Conservation (phyloP, 2,113 vertebrate species). For the Centrocercus urophasianus region DNA sequence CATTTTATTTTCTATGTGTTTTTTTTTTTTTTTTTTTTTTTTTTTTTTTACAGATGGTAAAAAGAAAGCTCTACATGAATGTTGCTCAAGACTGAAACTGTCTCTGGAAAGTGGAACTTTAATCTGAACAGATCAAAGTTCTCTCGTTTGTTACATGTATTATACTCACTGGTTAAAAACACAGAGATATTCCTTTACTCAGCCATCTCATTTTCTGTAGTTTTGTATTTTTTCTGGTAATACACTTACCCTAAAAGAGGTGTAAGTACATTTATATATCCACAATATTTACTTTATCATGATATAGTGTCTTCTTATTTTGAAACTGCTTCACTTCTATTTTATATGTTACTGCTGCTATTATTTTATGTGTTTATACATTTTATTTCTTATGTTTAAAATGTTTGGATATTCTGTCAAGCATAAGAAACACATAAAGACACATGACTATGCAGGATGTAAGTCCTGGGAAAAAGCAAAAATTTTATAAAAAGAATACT, state of each 20-base stretch:
- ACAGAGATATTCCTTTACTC: background rate
- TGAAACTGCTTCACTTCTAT: background rate
- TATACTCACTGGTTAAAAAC: conserved; percentile 39
- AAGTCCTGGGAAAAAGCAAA: background rate
- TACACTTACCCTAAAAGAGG: background rate
- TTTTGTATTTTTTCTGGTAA: background rate
- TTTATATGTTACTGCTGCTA: background rate
- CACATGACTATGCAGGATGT: background rate
- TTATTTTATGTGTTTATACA: background rate
- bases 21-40: conserved; percentile 41
- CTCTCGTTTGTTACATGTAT: background rate
- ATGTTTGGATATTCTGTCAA: background rate
- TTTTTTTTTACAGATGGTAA: background rate
- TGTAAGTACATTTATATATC: background rate
- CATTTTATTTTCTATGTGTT: conserved; percentile 66
- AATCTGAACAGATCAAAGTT: conserved; percentile 54
- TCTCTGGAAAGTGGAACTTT: conserved; percentile 56
- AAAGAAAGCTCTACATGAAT: background rate
- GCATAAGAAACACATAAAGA: background rate
- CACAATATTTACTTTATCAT: background rate
- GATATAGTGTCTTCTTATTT: background rate
- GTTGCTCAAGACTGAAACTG: conserved; percentile 26
- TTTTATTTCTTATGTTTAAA: background rate
- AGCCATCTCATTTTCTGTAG: background rate
- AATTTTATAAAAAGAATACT: background rate